Percentiles rank a stretch among this genome's conserved stretches.
phyloP scores from a whole-genome alignment of 2,888 invertebrate genomes.

The Hedya salicella region DNA sequence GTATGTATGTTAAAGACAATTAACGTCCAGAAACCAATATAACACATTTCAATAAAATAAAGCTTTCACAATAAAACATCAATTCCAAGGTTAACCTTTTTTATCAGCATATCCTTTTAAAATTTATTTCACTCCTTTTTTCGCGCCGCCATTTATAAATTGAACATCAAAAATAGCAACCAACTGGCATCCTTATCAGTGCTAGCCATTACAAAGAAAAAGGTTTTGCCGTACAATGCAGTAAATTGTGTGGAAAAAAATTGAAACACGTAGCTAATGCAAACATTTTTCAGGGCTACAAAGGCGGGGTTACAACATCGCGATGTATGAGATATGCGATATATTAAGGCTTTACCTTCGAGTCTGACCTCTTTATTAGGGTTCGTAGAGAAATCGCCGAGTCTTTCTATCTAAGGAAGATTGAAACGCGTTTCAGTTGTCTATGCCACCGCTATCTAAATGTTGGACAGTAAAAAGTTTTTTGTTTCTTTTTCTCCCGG shows the following conservation, averaged over 20 bases:
- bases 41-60: neutral
- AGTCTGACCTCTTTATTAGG: slow-evolving; percentile 36
- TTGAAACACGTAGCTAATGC: slow-evolving; percentile 37
- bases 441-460: slow-evolving; percentile 32
- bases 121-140: neutral
- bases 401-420: slow-evolving; percentile 36
- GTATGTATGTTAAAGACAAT: neutral
- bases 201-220: slow-evolving; percentile 34
- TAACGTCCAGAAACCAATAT: neutral
- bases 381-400: slow-evolving; percentile 37
- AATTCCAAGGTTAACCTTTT: neutral
- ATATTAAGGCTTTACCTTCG: slow-evolving; percentile 30
- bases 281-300: slow-evolving; percentile 34
- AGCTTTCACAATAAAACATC: neutral
- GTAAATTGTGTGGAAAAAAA: slow-evolving; percentile 37
- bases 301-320: slow-evolving; percentile 30
- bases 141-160: slow-evolving; percentile 9
- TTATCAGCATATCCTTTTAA: neutral
- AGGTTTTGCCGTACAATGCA: slow-evolving; percentile 18
- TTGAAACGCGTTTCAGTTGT: slow-evolving; percentile 36
- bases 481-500: slow-evolving; percentile 26
- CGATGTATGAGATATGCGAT: slow-evolving; percentile 37
- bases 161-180: slow-evolving; percentile 19
- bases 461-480: slow-evolving; percentile 29
- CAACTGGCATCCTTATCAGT: slow-evolving; percentile 26